These are phyloP conservation scores for Dryobotodes eremita DNA, from an alignment of 2,888 invertebrate species.

Conservation along the genomic window DNA sequence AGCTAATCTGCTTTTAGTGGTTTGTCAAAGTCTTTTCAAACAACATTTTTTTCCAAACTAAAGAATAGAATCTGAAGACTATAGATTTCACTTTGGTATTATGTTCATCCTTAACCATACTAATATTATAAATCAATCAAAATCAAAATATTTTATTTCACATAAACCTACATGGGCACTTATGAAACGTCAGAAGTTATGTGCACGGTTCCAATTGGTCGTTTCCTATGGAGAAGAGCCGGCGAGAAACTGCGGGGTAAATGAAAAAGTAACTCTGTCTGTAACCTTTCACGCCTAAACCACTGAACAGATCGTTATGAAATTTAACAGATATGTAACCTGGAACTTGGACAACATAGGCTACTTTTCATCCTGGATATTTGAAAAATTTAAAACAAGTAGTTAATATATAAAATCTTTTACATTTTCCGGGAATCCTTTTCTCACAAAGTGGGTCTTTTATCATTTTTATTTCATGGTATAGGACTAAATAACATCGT, in stretches of 20 bases:
- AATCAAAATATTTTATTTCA: no score
- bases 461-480: constrained; percentile 13
- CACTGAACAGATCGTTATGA: no score
- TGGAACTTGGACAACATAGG: no score
- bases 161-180: no score
- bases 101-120: background rate
- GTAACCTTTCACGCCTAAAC: background rate
- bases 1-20: background rate
- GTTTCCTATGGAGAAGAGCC: no score
- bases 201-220: no score
- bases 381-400: background rate
- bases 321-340: no score
- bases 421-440: background rate
- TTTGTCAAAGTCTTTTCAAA: background rate
- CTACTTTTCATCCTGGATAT: background rate
- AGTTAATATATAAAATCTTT: background rate
- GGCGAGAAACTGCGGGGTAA: background rate
- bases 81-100: background rate
- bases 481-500: constrained; percentile 44
- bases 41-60: background rate
- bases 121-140: background rate
- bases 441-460: constrained; percentile 22
- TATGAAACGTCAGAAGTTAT: no score
- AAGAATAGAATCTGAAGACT: background rate
- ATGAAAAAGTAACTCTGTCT: background rate